phyloP scores from a whole-genome alignment of 2,113 vertebrate genomes.

The Potamarius usumacintae region DNA sequence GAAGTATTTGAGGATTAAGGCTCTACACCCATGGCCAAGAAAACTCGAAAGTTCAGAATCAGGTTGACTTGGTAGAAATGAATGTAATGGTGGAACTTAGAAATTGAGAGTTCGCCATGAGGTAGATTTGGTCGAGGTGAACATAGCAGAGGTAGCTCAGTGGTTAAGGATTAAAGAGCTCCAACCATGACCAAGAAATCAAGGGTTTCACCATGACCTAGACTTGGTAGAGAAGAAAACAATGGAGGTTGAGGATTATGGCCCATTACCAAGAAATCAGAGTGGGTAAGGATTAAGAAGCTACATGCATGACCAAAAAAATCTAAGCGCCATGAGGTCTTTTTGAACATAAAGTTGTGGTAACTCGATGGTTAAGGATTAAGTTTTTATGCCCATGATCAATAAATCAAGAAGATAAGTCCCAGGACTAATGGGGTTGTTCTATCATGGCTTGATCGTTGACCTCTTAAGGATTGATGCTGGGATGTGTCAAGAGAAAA shows the following conservation, averaged over 20 bases:
- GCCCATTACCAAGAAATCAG: neutral
- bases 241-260: neutral
- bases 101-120: neutral
- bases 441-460: neutral
- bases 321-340: neutral
- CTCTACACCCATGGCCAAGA: neutral
- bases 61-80: neutral
- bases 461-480: too few relatives aligned
- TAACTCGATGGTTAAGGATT: neutral
- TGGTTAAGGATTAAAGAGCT: neutral
- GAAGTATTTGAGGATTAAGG: neutral
- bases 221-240: neutral
- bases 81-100: neutral
- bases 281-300: neutral
- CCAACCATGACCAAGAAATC: neutral
- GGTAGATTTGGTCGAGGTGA: neutral
- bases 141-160: neutral
- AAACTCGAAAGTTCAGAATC: neutral
- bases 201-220: neutral
- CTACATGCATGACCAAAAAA: neutral
- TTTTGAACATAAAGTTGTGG: neutral
- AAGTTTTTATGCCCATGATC: neutral
- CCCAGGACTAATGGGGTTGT: neutral
- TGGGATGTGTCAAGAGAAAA: neutral
- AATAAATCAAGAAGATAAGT: neutral